These are phyloP conservation scores for Caenorhabditis brenneri DNA, from an alignment of 1,140 invertebrate species.

Conservation along the genomic window DNA sequence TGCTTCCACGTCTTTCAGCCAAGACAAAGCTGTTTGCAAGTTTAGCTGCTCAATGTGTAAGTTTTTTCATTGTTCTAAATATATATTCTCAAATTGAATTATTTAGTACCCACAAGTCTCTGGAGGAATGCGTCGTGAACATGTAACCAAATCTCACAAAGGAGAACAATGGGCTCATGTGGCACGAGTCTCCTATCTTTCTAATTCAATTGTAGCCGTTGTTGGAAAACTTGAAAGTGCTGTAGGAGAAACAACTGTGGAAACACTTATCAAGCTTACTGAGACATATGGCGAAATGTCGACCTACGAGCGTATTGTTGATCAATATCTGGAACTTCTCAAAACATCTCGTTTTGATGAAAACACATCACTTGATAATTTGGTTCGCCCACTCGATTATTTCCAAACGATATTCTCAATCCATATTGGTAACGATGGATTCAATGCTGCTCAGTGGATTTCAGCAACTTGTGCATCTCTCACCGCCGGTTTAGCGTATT, in stretches of 20 bases:
- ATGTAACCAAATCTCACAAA: slow-evolving; percentile 83
- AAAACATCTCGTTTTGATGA: slow-evolving; percentile 76
- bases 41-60: slow-evolving; percentile 80
- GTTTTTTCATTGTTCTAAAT: not conserved
- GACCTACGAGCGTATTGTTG: slow-evolving; percentile 86
- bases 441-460: slow-evolving; percentile 47
- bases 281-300: slow-evolving; percentile 85
- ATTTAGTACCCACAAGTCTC: slow-evolving; percentile 75
- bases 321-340: slow-evolving; percentile 86
- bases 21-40: slow-evolving; percentile 90
- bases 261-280: slow-evolving; percentile 84
- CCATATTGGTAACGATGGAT: slow-evolving; percentile 47
- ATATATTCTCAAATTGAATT: too few relatives aligned
- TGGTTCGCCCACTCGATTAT: slow-evolving; percentile 60
- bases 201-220: slow-evolving; percentile 16
- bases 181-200: slow-evolving; percentile 81
- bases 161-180: slow-evolving; percentile 89
- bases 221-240: slow-evolving; percentile 74
- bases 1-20: slow-evolving; percentile 86
- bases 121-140: slow-evolving; percentile 77
- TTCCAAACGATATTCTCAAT: slow-evolving; percentile 59
- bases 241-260: slow-evolving; percentile 82
- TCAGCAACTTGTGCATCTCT: not conserved
- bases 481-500: not conserved
- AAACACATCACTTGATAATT: slow-evolving; percentile 63